phyloP scores from a whole-genome alignment of 2,113 vertebrate species.

The Pycnonotus jocosus region DNA sequence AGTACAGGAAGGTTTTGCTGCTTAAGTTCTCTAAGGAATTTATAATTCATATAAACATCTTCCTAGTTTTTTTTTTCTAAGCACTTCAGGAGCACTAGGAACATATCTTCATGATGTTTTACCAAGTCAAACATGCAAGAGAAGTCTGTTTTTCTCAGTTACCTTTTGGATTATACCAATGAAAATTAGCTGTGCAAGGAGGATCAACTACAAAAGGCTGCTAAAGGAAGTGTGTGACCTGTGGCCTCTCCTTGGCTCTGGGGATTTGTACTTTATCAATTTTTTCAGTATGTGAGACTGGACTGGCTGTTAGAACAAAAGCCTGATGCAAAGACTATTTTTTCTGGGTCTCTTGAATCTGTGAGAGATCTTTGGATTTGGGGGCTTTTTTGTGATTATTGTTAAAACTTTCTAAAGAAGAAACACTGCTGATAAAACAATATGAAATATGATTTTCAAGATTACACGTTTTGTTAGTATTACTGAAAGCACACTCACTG shows the following conservation, averaged over 20 bases:
- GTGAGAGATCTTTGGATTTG: neutral
- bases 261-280: neutral
- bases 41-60: neutral
- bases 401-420: neutral
- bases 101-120: neutral
- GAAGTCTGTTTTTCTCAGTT: neutral
- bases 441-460: neutral
- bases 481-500: neutral
- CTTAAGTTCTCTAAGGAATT: neutral
- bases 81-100: neutral
- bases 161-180: neutral
- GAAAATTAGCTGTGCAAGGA: slow-evolving; percentile 10
- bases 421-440: neutral
- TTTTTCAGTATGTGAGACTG: neutral
- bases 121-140: neutral
- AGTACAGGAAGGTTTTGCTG: neutral
- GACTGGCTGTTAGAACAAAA: neutral
- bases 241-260: neutral
- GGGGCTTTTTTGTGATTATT: neutral
- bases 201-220: neutral
- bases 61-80: neutral
- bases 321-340: neutral
- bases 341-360: neutral
- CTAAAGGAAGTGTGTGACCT: neutral
- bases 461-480: neutral